A percentile compares a stretch with the other conserved stretches of the same genome.
Conservation (phyloP, 2,888 invertebrate species). For the Leptinotarsa rubiginosa region DNA sequence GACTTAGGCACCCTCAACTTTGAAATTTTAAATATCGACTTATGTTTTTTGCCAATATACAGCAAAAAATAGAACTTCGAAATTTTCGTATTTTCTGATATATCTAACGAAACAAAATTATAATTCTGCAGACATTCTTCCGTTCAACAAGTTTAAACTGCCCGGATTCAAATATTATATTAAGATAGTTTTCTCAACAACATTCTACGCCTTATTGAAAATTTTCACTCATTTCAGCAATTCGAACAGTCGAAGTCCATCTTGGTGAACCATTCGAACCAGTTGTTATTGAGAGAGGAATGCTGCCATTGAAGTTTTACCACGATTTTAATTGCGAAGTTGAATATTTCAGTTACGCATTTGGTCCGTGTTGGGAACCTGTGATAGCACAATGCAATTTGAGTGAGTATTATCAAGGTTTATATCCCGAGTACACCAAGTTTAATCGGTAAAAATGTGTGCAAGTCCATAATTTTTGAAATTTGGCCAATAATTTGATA, state of each 20-base stretch:
- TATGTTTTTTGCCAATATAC: no score
- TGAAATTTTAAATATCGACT: no score
- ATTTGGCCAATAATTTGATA: no score
- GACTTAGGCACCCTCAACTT: no score
- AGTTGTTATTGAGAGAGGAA: constrained; percentile 85
- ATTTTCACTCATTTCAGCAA: constrained; percentile 68
- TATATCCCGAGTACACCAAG: no score
- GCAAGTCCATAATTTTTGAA: no score
- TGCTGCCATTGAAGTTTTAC: constrained; percentile 96
- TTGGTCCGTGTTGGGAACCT: constrained; percentile 99
- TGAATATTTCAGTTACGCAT: constrained; percentile 89
- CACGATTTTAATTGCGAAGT: constrained; percentile 97
- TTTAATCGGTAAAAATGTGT: no score
- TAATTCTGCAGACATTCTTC: neutral
- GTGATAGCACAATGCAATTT: constrained; percentile 91
- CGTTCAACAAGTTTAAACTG: neutral
- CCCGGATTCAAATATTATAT: neutral
- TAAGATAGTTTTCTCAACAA: neutral
- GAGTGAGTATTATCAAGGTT: constrained; percentile 65
- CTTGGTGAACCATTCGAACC: constrained; percentile 88
- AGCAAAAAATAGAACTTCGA: no score
- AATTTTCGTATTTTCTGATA: no score
- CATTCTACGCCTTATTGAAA: neutral
- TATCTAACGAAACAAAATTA: no score
- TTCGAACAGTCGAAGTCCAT: constrained; percentile 81